Evolutionary conservation across 2,888 invertebrate genomes (phyloP).

Genomic region (Bugula neritina): DNA sequence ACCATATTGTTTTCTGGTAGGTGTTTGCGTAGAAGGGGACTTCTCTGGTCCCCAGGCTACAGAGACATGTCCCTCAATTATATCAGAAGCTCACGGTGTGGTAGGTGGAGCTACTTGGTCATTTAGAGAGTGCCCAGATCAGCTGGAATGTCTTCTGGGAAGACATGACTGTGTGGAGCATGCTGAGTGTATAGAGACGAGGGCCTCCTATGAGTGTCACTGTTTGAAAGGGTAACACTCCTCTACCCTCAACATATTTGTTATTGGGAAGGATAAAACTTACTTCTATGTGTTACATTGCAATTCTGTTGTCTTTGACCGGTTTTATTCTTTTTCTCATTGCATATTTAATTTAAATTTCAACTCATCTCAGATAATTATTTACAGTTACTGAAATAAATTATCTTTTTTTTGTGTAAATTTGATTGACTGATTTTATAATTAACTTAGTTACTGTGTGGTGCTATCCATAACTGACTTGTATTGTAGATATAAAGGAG

Average conservation of each 20-base stretch:
- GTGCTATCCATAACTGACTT: too few species aligned
- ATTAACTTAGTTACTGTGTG: too few species aligned
- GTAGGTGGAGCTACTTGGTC: slow-evolving; percentile 5
- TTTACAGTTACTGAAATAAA: too few species aligned
- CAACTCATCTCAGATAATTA: too few species aligned
- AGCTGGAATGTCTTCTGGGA: slow-evolving; percentile 83
- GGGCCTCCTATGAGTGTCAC: slow-evolving; percentile 81
- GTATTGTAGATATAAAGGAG: slow-evolving; percentile 12
- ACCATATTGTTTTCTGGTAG: too few species aligned
- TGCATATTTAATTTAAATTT: too few species aligned
- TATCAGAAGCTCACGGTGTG: neutral
- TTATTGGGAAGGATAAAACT: too few species aligned
- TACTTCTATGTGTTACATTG: neutral
- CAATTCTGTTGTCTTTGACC: neutral
- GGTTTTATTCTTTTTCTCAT: neutral
- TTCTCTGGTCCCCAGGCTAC: neutral
- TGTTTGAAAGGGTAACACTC: slow-evolving; percentile 67
- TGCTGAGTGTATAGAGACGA: slow-evolving; percentile 85
- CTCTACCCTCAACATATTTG: too few species aligned
- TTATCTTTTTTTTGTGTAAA: too few species aligned
- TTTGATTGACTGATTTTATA: too few species aligned
- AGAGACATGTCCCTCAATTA: neutral
- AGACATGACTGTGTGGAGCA: slow-evolving; percentile 83
- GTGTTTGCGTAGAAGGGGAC: slow-evolving; percentile 4
- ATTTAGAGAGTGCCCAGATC: slow-evolving; percentile 63